phyloP scores from a whole-genome alignment of 30 jellyfish, hydroid and myxozoan genomes.

The Aurelia sp. region DNA sequence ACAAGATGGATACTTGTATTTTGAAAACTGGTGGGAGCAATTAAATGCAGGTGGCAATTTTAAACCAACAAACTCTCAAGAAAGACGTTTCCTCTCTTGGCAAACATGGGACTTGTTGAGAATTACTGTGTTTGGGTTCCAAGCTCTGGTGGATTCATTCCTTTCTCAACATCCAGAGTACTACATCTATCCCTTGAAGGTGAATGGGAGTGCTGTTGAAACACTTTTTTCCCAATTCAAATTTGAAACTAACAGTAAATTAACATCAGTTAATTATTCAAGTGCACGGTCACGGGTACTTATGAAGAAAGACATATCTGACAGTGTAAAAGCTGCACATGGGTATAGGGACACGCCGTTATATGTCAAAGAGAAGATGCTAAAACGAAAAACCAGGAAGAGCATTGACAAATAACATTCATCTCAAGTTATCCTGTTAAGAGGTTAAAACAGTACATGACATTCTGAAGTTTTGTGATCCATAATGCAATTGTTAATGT shows the following conservation, averaged over 20 bases:
- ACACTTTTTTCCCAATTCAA: slow-evolving; percentile 30
- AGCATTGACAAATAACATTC: too few relatives aligned
- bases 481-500: too few relatives aligned
- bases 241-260: slow-evolving; percentile 21
- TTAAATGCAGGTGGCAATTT: slow-evolving; percentile 30
- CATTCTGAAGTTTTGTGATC: too few relatives aligned
- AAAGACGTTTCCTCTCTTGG: slow-evolving; percentile 24
- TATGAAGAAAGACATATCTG: slow-evolving; percentile 15
- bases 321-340: slow-evolving; percentile 33
- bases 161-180: neutral
- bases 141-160: neutral
- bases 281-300: slow-evolving; percentile 34
- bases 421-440: too few relatives aligned
- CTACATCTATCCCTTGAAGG: slow-evolving; percentile 15
- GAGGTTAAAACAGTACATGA: too few relatives aligned
- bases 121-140: slow-evolving; percentile 37
- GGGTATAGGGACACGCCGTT: slow-evolving; percentile 41
- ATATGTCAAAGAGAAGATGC: neutral
- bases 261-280: slow-evolving; percentile 39
- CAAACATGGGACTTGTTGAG: slow-evolving; percentile 34
- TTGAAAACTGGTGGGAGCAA: slow-evolving; percentile 43
- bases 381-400: neutral
- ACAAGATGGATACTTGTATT: slow-evolving; percentile 15
- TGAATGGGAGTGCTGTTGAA: slow-evolving; percentile 43
- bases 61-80: slow-evolving; percentile 1